These are phyloP conservation scores for Salminus brasiliensis DNA, from an alignment of 2,113 vertebrate species.

Conservation along the genomic window DNA sequence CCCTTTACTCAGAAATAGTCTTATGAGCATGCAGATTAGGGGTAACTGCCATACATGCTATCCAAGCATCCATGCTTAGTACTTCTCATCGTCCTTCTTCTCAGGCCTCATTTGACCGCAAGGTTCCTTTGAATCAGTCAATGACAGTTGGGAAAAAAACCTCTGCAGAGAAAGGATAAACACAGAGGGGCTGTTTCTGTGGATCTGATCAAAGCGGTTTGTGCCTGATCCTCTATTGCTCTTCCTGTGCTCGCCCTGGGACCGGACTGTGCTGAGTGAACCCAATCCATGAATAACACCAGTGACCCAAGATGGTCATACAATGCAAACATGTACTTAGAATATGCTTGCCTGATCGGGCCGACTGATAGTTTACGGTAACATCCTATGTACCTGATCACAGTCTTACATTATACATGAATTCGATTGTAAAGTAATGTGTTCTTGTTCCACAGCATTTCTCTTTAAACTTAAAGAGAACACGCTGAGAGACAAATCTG, in stretches of 20 bases:
- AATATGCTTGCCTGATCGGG: neutral
- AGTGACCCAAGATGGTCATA: neutral
- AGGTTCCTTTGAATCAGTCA: neutral
- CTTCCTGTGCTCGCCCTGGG: slow-evolving; percentile 3
- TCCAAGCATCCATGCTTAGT: neutral
- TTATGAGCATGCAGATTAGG: neutral
- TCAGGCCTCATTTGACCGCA: slow-evolving; percentile 3
- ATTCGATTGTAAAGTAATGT: neutral
- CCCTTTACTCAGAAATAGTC: neutral
- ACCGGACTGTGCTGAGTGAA: neutral
- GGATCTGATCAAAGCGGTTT: slow-evolving; percentile 17
- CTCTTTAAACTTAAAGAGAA: neutral
- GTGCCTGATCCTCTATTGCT: neutral
- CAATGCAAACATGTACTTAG: slow-evolving; percentile 1
- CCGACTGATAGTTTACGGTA: neutral
- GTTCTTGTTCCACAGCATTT: neutral
- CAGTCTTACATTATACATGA: slow-evolving; percentile 1
- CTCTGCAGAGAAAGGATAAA: slow-evolving; percentile 34
- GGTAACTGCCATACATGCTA: neutral
- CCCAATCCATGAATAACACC: neutral
- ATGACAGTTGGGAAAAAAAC: slow-evolving; percentile 12
- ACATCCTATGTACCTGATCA: neutral
- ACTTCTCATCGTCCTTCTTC: neutral
- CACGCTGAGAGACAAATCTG: neutral
- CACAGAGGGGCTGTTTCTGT: slow-evolving; percentile 13